Evolutionary conservation across 1,140 invertebrate species (phyloP), one percentile per base, ranked within the genome.

Genomic region (Melanaphis sacchari): DNA sequence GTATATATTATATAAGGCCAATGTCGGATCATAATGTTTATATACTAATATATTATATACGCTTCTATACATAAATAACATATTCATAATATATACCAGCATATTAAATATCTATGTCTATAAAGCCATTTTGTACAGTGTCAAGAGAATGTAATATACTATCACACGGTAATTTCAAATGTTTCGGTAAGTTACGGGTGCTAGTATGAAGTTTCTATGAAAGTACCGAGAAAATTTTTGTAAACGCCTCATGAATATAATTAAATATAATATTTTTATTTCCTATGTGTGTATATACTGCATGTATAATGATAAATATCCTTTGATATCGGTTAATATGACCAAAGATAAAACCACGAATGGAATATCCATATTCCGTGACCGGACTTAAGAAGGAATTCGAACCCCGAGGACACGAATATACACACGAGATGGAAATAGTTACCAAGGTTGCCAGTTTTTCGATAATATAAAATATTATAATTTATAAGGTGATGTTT

Each of bases 371-470:
- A 52, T 76, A 76, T 92, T 82, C 49, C 91, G 76, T 93, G 91
- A 93, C 91, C 81, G 76, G 90, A 92, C 90, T 92, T 82, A 6
- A 36, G 26, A 81, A 92, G 49, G 90, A 82, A 93, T 84, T 93
- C 81, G 46, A 9, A 84, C 81, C 91, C 76, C 91, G 76, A 82
- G 91, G 91, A 84, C 36, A 84, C 91, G 81, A 84, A 40, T 81
- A 38, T 11, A 85, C 26, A 41, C 54, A 54, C 11, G 24, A 59
- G 26, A 40, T 90, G 89, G 38, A 90, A 90, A 90, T 66, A 38
- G 52, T 66, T 66, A 59, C 54, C 54, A 38, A 90, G 38, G 54
- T 90, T 90, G 89, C 54, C 54, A n/a, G 52, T 41, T 90, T 90
- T 66, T 90, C 40, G 89, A 90, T 90, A 59, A 90, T 41, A 41